A percentile compares a stretch with the other conserved stretches of the same genome.
Evolutionary conservation across 1,140 invertebrate genomes (phyloP).

Genomic region (Thaumatotibia leucotreta): DNA sequence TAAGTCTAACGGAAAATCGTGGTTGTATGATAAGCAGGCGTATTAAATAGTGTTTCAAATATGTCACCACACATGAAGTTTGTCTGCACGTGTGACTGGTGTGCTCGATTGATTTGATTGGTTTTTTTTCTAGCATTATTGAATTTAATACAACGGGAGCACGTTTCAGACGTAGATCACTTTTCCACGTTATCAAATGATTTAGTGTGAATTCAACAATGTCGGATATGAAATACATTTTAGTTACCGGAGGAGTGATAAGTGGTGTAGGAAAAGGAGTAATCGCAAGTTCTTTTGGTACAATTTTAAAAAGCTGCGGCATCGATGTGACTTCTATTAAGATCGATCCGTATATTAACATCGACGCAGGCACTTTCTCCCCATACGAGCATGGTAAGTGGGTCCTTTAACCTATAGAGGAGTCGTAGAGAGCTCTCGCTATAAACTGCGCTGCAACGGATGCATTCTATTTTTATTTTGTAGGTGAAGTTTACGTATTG

Average conservation of each 20-base stretch:
- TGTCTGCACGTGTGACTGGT: background rate
- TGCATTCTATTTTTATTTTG: slow-evolving; percentile 64
- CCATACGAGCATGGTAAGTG: slow-evolving; percentile 97
- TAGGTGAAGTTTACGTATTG: slow-evolving; percentile 98
- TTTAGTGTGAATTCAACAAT: slow-evolving; percentile 26
- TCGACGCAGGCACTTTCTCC: slow-evolving; percentile 99
- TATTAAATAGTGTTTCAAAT: background rate
- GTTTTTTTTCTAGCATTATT: slow-evolving; percentile 1
- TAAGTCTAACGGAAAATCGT: background rate
- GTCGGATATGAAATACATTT: slow-evolving; percentile 93
- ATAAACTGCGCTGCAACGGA: slow-evolving; percentile 20
- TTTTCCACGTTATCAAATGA: slow-evolving; percentile 9
- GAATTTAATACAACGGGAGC: background rate
- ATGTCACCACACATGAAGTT: background rate
- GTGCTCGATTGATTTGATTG: slow-evolving; percentile 9
- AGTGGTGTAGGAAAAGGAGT: slow-evolving; percentile 99
- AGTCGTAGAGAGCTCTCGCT: background rate
- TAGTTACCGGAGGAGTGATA: slow-evolving; percentile 98
- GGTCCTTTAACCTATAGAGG: slow-evolving; percentile 1
- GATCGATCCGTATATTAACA: slow-evolving; percentile 99
- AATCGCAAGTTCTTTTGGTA: slow-evolving; percentile 96
- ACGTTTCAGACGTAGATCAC: background rate
- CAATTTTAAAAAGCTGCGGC: slow-evolving; percentile 94
- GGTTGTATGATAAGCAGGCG: background rate
- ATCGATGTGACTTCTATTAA: slow-evolving; percentile 97